phyloP scores from a whole-genome alignment of 1,140 invertebrate species.

The Aphis craccivora region DNA sequence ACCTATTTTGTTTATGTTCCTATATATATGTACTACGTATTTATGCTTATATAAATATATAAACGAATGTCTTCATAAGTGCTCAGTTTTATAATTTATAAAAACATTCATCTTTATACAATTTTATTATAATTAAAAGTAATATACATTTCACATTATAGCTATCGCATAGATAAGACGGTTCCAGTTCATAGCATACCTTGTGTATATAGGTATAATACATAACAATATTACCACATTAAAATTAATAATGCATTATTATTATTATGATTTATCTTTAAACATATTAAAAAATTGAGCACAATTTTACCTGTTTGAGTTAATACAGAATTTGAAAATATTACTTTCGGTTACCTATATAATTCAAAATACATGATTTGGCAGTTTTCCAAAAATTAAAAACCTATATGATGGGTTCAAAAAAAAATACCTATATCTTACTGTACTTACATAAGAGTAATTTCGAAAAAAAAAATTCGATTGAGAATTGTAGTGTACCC shows the following conservation, averaged over 20 bases:
- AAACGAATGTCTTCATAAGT: constrained; percentile 40
- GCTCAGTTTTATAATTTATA: not conserved
- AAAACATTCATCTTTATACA: not conserved
- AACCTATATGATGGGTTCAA: not conserved
- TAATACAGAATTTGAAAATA: too few relatives aligned
- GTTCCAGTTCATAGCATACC: not conserved
- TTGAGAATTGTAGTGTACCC: not conserved
- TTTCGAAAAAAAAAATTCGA: not conserved
- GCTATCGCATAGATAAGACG: not conserved
- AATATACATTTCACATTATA: not conserved
- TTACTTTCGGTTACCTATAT: not conserved
- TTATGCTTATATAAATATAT: not conserved
- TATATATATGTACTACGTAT: not conserved
- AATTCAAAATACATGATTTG: not conserved
- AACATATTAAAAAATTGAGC: too few relatives aligned
- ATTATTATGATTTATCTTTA: too few relatives aligned
- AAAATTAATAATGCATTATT: too few relatives aligned
- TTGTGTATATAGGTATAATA: too few relatives aligned
- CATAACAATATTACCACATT: too few relatives aligned
- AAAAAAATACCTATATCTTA: not conserved
- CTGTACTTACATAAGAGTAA: not conserved
- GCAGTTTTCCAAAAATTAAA: not conserved
- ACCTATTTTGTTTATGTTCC: too few relatives aligned
- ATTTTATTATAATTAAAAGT: not conserved
- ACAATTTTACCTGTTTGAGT: too few relatives aligned